Percentiles rank a stretch among this genome's conserved stretches.
These are phyloP conservation scores for Ginglymostoma cirratum DNA, from an alignment of 2,113 vertebrate species.

Conservation along the genomic window DNA sequence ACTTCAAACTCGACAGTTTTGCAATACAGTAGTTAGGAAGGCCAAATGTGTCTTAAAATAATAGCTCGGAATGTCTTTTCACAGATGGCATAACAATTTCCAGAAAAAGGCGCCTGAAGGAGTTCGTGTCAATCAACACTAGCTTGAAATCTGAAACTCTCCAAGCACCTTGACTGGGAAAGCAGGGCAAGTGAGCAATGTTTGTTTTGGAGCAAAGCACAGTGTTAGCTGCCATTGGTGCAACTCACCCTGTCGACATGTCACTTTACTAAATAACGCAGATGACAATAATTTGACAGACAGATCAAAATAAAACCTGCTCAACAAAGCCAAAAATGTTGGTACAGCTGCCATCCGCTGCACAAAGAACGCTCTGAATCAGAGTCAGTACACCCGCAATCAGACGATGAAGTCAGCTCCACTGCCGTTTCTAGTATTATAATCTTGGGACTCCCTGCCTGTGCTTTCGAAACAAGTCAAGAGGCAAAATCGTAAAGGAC, in stretches of 20 bases:
- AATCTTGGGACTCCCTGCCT: not conserved
- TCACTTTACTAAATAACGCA: not conserved
- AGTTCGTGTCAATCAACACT: not conserved
- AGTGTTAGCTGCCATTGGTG: not conserved
- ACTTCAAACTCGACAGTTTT: not conserved
- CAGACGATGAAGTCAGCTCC: not conserved
- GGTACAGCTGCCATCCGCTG: not conserved
- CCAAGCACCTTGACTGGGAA: not conserved
- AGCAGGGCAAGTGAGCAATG: not conserved
- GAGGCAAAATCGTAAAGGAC: not conserved
- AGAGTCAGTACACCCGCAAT: not conserved
- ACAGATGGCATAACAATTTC: not conserved
- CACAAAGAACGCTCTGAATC: not conserved
- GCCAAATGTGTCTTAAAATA: not conserved
- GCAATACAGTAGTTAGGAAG: not conserved
- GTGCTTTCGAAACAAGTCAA: not conserved
- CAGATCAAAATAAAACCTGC: constrained; percentile 18
- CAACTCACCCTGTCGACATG: not conserved
- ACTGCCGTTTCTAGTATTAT: not conserved
- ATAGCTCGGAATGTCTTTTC: not conserved
- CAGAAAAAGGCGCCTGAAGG: not conserved
- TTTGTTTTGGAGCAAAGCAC: not conserved
- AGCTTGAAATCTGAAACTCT: not conserved
- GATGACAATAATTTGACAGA: constrained; percentile 21
- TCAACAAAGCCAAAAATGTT: not conserved